A percentile compares a stretch with the other conserved stretches of the same genome.
Evolutionary conservation across 2,113 vertebrate species (phyloP).

Genomic region (Synchiropus splendidus): DNA sequence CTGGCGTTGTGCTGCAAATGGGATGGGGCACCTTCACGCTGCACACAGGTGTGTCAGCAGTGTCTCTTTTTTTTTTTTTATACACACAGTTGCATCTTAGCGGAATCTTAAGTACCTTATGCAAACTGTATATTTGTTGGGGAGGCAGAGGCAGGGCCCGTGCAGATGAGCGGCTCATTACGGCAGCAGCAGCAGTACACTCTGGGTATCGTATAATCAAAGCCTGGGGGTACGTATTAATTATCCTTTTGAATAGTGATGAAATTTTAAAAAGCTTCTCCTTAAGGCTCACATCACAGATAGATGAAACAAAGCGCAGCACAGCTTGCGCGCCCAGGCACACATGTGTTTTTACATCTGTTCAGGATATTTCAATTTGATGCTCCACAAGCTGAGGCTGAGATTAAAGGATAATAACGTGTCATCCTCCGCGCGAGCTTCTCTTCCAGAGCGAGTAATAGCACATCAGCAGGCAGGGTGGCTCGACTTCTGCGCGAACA

Average conservation of each 20-base stretch:
- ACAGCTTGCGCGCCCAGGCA: slow-evolving; percentile 82
- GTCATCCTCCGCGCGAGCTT: slow-evolving; percentile 69
- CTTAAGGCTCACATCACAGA: slow-evolving; percentile 91
- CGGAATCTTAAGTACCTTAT: slow-evolving; percentile 84
- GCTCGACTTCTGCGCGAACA: slow-evolving; percentile 34
- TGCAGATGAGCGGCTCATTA: slow-evolving; percentile 92
- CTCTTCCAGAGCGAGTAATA: slow-evolving; percentile 62
- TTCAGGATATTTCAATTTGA: slow-evolving; percentile 98
- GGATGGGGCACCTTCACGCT: slow-evolving; percentile 59
- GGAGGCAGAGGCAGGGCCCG: slow-evolving; percentile 72
- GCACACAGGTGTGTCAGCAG: slow-evolving; percentile 1
- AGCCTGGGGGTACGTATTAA: slow-evolving; percentile 99
- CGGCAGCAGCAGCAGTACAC: slow-evolving; percentile 80
- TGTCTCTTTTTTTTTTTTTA: background rate
- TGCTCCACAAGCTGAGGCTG: slow-evolving; percentile 80
- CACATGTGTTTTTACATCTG: slow-evolving; percentile 99
- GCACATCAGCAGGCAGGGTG: slow-evolving; percentile 54
- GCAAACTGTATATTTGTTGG: slow-evolving; percentile 84
- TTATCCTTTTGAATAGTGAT: slow-evolving; percentile 99
- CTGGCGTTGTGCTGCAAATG: slow-evolving; percentile 78
- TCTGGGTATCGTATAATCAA: slow-evolving; percentile 94
- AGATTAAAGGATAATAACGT: slow-evolving; percentile 83
- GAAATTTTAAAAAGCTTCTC: slow-evolving; percentile 99
- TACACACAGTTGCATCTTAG: slow-evolving; percentile 51
- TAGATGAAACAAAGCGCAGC: slow-evolving; percentile 93